Base-by-base conservation (phyloP, 2,113 vertebrate species). In the Gobius niger region DNA sequence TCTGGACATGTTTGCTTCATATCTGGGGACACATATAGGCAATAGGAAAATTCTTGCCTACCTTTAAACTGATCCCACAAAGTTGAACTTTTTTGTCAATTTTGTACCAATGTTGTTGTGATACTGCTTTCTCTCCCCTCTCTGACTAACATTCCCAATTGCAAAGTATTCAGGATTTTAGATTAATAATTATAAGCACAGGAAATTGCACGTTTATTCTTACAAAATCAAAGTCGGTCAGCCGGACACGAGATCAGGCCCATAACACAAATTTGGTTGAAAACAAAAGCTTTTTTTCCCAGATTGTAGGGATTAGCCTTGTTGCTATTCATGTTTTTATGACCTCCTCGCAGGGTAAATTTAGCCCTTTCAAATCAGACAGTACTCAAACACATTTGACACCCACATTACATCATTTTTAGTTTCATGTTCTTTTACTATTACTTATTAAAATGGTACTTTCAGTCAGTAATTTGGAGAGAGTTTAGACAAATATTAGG, bases 291-390 rank as follows among this genome's bases (percentile, higher is more conserved):
- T 57, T 57, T 57, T 57, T 57, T 57, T 7, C 10, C 10, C 24
- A 57, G 54, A 19, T 40, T 57, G 13, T 57, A 40, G 24, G 54
- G 54, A 34, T 57, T 57, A 24, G 18, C 18, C 8, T 10, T 9
- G 52, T 24, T 24, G 52, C 52, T 54, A 54, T 54, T 54, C 10
- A 54, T 57, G 19, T 40, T 57, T 57, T 57, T 57, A 10, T 57
- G 24, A 13, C 19, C 54, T 24, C 54, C 12, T 19, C 54, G 40
- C 24, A 40, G 24, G 24, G 54, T 40, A 57, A 13, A 7, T 57
- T 57, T 57, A 57, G 54, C 54, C 52, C 52, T 54, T 54, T 52
- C 51, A 52, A 52, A 52, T 52, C 54, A 57, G 34, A 34, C 24
- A 56, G 40, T 56, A 16, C 51, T 52, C 16, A 52, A 18, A 52